Evolutionary conservation across 2,888 invertebrate genomes (phyloP).

Genomic region (Metalampra italica): DNA sequence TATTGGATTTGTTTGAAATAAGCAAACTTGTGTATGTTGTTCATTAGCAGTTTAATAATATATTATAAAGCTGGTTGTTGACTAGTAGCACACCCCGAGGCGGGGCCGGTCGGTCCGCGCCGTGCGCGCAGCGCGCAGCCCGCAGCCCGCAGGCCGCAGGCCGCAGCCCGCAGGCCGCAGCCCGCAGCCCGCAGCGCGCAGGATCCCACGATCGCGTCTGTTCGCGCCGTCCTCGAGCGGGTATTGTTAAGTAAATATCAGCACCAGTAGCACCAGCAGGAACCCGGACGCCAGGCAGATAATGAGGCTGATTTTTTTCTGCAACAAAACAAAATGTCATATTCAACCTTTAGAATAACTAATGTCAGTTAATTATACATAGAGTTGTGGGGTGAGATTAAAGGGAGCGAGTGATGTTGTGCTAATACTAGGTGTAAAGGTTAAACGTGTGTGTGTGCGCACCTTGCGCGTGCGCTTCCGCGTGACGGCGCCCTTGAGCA

Average conservation of each 20-base stretch:
- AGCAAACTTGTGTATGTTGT: too few relatives aligned
- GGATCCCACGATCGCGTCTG: conserved; percentile 15
- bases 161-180: not conserved
- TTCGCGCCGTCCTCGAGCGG: not conserved
- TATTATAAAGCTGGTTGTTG: too few relatives aligned
- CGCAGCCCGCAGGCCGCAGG: not conserved
- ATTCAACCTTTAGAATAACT: not conserved
- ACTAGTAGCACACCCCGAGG: not conserved
- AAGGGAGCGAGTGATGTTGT: too few relatives aligned
- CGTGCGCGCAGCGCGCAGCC: not conserved
- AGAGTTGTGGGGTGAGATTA: not conserved
- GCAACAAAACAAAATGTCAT: conserved; percentile 23
- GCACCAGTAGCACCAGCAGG: conserved; percentile 55
- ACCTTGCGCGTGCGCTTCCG: conserved; percentile 75
- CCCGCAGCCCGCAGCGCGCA: not conserved
- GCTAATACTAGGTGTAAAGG: not conserved
- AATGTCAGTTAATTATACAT: not conserved
- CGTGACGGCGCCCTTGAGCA: conserved; percentile 71
- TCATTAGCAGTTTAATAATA: too few relatives aligned
- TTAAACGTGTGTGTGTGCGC: conserved; percentile 8
- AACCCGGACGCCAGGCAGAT: conserved; percentile 54
- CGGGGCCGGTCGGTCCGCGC: not conserved
- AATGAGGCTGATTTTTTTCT: conserved; percentile 61
- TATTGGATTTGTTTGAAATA: too few relatives aligned
- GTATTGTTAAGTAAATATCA: conserved; percentile 40